Evolutionary conservation across 2,888 invertebrate species (phyloP).

Genomic region (Drosophila ezoana): DNA sequence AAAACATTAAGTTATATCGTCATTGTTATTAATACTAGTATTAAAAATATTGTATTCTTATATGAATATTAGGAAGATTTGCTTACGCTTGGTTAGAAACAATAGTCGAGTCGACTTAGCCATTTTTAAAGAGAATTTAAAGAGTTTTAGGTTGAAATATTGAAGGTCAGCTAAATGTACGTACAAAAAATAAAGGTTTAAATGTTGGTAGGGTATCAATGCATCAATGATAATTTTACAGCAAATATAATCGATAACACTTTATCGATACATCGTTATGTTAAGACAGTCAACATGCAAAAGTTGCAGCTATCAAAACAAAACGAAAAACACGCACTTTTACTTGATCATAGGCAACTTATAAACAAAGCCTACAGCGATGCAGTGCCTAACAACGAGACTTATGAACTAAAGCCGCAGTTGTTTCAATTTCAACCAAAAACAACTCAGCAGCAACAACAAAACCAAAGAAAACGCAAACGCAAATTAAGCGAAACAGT

Average conservation of each 20-base stretch:
- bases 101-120: too few species aligned
- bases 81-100: too few species aligned
- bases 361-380: slow-evolving; percentile 65
- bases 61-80: too few species aligned
- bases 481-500: slow-evolving; percentile 19
- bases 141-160: too few species aligned
- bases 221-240: background rate
- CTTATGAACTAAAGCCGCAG: slow-evolving; percentile 59
- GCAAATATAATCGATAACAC: background rate
- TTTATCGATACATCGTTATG: slow-evolving; percentile 12
- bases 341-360: slow-evolving; percentile 74
- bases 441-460: slow-evolving; percentile 3
- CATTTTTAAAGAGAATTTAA: too few species aligned
- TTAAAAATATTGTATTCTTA: too few species aligned
- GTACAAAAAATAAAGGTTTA: background rate
- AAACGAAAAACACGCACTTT: slow-evolving; percentile 53
- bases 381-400: background rate
- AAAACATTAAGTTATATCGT: background rate
- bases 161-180: too few species aligned
- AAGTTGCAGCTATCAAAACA: slow-evolving; percentile 43
- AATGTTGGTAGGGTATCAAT: background rate
- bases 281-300: slow-evolving; percentile 51
- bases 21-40: too few species aligned
- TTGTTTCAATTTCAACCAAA: slow-evolving; percentile 72
- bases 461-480: slow-evolving; percentile 44